Conservation (phyloP, 2,113 vertebrate genomes). For the Baryphthengus martii region DNA sequence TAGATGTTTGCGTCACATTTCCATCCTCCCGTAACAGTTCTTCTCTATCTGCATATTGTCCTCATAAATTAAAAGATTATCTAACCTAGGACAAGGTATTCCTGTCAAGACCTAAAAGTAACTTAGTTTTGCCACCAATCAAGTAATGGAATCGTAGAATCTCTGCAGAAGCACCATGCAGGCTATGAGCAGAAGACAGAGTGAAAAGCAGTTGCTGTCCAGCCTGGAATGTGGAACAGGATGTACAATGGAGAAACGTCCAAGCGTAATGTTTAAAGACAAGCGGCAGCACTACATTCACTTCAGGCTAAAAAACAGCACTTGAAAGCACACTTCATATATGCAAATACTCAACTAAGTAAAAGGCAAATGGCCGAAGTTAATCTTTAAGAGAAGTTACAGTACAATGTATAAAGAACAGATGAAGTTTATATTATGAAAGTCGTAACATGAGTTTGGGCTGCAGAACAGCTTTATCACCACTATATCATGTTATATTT, state of each 20-base stretch:
- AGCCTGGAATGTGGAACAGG: not conserved
- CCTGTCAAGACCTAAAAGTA: not conserved
- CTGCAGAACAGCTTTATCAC: not conserved
- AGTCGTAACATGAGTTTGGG: not conserved
- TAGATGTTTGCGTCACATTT: not conserved
- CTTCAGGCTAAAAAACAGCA: not conserved
- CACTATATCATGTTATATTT: not conserved
- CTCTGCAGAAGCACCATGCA: not conserved
- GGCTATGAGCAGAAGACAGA: not conserved
- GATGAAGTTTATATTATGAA: not conserved
- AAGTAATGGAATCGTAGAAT: not conserved
- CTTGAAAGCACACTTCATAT: not conserved
- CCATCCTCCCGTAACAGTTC: not conserved
- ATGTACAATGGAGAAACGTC: not conserved
- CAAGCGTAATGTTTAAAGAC: not conserved
- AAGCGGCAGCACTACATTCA: not conserved
- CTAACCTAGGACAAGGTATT: not conserved
- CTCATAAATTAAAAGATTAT: not conserved
- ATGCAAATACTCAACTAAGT: not conserved
- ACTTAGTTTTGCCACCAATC: not conserved
- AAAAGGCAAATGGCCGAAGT: not conserved
- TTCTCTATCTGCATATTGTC: not conserved
- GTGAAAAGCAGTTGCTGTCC: not conserved
- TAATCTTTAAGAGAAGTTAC: not conserved
- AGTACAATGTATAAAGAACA: not conserved